A percentile compares a stretch with the other conserved stretches of the same genome.
These are phyloP conservation scores for Ciconia maguari DNA, from an alignment of 2,113 vertebrate genomes.

Conservation along the genomic window DNA sequence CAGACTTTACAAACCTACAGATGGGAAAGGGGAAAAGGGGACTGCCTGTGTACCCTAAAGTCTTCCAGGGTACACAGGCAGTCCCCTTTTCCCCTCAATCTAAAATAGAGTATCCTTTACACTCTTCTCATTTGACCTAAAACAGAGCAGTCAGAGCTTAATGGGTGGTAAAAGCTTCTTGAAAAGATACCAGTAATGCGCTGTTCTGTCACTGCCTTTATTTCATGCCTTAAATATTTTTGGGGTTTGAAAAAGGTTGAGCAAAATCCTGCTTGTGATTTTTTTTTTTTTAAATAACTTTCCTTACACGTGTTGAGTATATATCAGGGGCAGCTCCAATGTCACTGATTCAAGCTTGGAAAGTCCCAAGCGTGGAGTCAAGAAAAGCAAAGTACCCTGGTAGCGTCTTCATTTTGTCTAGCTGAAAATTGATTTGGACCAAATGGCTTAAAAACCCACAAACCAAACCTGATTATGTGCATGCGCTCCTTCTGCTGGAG, in stretches of 20 bases:
- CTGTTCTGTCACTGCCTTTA: not conserved
- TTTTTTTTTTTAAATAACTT: not conserved
- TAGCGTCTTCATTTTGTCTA: not conserved
- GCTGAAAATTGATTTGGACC: not conserved
- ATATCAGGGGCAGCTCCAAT: not conserved
- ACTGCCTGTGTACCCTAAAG: not conserved
- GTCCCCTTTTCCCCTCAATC: not conserved
- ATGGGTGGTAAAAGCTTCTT: not conserved
- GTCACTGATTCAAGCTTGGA: not conserved
- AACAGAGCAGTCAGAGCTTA: not conserved
- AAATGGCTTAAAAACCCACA: not conserved
- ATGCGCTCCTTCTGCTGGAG: not conserved
- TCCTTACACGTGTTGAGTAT: not conserved
- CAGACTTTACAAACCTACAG: not conserved
- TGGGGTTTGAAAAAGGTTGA: not conserved
- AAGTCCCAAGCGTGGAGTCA: not conserved
- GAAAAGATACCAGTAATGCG: not conserved
- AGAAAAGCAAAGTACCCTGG: not conserved
- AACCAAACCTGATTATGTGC: not conserved
- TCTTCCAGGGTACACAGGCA: too few relatives aligned
- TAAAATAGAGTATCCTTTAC: not conserved
- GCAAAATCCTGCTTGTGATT: not conserved
- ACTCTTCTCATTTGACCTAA: not conserved
- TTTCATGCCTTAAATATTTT: not conserved
- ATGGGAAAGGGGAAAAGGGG: not conserved